phyloP scores from a whole-genome alignment of 2,888 invertebrate species.

The Erebia palarica region DNA sequence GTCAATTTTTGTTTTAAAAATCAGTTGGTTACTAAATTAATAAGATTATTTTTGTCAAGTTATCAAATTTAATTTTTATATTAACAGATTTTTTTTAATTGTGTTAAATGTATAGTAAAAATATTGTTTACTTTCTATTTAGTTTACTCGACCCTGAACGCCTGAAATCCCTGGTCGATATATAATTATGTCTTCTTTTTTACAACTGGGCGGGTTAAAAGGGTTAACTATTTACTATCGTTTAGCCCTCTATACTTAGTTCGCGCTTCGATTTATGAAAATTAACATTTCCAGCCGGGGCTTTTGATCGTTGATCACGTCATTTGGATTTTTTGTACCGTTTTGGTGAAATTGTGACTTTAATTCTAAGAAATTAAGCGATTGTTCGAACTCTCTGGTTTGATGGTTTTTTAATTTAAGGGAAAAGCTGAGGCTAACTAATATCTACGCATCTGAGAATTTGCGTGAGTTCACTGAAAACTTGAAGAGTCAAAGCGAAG shows the following conservation, averaged over 20 bases:
- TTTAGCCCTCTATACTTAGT: constrained; percentile 71
- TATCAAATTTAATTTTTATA: no score
- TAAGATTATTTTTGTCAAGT: no score
- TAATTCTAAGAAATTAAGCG: constrained; percentile 26
- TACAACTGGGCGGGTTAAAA: constrained; percentile 39
- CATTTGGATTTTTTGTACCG: constrained; percentile 41
- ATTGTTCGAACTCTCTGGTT: constrained; percentile 17
- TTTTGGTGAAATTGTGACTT: constrained; percentile 15
- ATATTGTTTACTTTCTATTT: neutral
- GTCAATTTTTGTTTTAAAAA: neutral
- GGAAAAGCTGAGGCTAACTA: neutral
- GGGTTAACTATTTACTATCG: constrained; percentile 62
- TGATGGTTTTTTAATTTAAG: constrained; percentile 30
- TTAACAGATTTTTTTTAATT: no score
- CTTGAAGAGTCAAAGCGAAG: no score
- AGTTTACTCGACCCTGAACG: constrained; percentile 2
- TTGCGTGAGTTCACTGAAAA: no score
- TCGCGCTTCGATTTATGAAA: constrained; percentile 75
- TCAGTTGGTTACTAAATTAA: no score
- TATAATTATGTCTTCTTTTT: constrained; percentile 15
- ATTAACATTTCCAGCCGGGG: constrained; percentile 57
- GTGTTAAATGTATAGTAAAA: no score
- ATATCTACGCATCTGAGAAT: no score
- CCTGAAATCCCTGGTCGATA: neutral
- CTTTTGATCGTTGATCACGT: constrained; percentile 48